These are phyloP conservation scores for Gymnoscelis rufifasciata DNA, from an alignment of 2,888 invertebrate species.

Conservation along the genomic window DNA sequence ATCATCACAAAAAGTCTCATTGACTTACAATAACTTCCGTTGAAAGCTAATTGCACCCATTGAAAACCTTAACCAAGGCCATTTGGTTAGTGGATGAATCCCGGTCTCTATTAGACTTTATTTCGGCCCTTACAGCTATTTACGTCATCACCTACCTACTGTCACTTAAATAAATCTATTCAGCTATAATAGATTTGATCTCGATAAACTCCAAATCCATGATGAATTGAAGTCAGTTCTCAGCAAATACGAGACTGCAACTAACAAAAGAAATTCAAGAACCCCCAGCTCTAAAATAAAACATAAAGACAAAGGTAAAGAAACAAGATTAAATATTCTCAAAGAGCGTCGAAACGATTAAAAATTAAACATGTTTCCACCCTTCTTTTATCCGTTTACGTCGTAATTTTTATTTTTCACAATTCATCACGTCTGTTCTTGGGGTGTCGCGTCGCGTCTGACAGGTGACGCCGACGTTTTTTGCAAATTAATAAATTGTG, in stretches of 20 bases:
- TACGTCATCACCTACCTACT: too few species aligned
- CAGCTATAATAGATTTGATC: too few species aligned
- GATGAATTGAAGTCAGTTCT: too few species aligned
- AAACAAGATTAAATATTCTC: conserved; percentile 35
- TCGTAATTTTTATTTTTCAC: conserved; percentile 67
- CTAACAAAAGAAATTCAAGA: neutral
- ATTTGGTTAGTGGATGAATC: too few species aligned
- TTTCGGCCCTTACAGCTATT: too few species aligned
- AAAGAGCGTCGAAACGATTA: conserved; percentile 50
- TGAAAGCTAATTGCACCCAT: too few species aligned
- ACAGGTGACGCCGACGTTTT: conserved; percentile 54
- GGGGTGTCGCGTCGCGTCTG: conserved; percentile 47
- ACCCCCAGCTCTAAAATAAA: neutral
- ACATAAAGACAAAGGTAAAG: conserved; percentile 24
- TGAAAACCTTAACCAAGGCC: too few species aligned
- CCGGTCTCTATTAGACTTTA: too few species aligned
- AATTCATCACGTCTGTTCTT: conserved; percentile 59
- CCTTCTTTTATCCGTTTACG: conserved; percentile 46
- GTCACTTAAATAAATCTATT: too few species aligned
- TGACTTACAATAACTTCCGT: too few species aligned
- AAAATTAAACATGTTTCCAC: conserved; percentile 50
- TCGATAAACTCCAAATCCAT: too few species aligned
- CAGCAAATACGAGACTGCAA: neutral
- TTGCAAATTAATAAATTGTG: conserved; percentile 60
- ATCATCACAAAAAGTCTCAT: too few species aligned